These are phyloP conservation scores for Ctenicera cuprea DNA, from an alignment of 2,888 invertebrate species.

Conservation along the genomic window DNA sequence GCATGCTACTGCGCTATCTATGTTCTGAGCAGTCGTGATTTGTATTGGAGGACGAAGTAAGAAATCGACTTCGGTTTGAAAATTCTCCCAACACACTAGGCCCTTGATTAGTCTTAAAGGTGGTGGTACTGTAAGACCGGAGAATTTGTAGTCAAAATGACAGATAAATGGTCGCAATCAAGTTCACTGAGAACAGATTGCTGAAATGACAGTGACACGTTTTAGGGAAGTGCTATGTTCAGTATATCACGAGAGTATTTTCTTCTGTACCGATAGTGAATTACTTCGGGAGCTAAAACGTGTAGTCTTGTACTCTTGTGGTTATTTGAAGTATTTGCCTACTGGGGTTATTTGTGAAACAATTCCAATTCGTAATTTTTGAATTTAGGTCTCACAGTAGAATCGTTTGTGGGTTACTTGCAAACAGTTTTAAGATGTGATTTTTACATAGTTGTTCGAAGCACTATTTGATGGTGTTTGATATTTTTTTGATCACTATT, in stretches of 20 bases:
- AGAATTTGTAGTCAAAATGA: not conserved
- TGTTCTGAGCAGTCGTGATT: not conserved
- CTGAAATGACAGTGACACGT: not conserved
- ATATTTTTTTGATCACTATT: not conserved
- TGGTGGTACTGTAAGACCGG: not conserved
- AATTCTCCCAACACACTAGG: not conserved
- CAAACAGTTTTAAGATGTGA: not conserved
- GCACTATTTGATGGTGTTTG: not conserved
- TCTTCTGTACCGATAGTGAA: not conserved
- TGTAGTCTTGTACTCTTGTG: not conserved
- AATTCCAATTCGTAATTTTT: not conserved
- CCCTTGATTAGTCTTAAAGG: not conserved
- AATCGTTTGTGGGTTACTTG: not conserved
- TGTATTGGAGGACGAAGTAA: not conserved
- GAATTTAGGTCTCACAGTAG: not conserved
- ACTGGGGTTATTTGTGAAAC: not conserved
- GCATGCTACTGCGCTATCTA: not conserved
- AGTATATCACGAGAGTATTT: not conserved
- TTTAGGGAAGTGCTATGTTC: not conserved
- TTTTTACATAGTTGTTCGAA: not conserved
- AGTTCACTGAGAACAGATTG: not conserved
- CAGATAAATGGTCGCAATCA: not conserved
- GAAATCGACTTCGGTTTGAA: not conserved
- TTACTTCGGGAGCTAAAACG: not conserved
- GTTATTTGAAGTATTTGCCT: not conserved